Evolutionary conservation across 2,797 vertebrate species (phyloP).

Genomic region (Distichodus sexfasciatus): DNA sequence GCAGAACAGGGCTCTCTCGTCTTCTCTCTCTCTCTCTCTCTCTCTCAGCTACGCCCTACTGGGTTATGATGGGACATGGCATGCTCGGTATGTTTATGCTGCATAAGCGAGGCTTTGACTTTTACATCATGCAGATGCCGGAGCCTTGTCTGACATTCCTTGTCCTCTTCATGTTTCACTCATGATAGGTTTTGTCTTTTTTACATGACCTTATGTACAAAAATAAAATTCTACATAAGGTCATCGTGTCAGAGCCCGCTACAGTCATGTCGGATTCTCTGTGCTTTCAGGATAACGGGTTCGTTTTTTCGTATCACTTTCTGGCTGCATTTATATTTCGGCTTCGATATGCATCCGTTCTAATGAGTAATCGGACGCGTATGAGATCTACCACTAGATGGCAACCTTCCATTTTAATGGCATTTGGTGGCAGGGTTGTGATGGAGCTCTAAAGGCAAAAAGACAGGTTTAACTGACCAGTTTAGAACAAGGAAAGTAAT

Average conservation of each 20-base stretch:
- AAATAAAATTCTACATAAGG: too few species aligned
- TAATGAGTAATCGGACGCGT: slow-evolving; percentile 1
- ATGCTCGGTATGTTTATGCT: background rate
- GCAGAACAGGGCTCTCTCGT: slow-evolving; percentile 18
- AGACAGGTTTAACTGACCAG: background rate
- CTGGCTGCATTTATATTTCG: background rate
- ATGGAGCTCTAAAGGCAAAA: background rate
- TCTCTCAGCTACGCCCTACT: slow-evolving; percentile 9
- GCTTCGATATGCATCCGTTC: background rate
- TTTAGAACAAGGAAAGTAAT: too few species aligned
- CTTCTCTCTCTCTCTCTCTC: slow-evolving; percentile 39
- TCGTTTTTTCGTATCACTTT: too few species aligned
- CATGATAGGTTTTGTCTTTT: background rate
- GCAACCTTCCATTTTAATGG: slow-evolving; percentile 38
- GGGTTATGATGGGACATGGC: background rate
- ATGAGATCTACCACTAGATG: slow-evolving; percentile 44
- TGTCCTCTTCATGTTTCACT: background rate
- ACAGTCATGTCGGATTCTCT: too few species aligned
- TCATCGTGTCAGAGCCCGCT: too few species aligned
- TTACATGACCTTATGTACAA: too few species aligned
- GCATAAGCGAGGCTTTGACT: background rate
- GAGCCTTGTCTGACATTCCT: background rate
- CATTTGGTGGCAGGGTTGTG: background rate
- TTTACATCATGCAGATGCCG: background rate
- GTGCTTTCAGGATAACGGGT: too few species aligned